phyloP scores from a whole-genome alignment of 1,140 invertebrate species.

The Heliconius himera region DNA sequence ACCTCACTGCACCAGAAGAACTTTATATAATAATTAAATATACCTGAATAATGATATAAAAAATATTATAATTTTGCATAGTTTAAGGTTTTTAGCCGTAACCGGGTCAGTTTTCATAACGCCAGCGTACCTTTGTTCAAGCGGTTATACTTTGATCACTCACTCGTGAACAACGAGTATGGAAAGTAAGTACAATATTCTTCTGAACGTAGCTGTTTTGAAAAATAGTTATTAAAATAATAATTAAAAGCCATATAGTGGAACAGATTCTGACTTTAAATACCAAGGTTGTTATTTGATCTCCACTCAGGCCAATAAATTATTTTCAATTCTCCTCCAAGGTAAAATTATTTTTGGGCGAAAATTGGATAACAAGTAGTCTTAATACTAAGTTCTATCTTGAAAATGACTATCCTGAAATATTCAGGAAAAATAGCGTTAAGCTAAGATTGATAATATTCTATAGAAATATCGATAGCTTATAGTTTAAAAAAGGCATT shows the following conservation, averaged over 20 bases:
- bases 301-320: no score
- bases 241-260: background rate
- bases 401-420: no score
- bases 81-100: background rate
- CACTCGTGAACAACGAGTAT: background rate
- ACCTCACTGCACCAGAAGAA: background rate
- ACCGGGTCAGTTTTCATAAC: constrained; percentile 5
- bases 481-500: background rate
- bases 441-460: no score
- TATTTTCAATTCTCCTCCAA: no score
- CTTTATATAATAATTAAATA: background rate
- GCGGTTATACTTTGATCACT: constrained; percentile 12
- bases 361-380: no score
- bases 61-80: background rate
- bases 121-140: constrained; percentile 11
- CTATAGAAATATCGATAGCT: no score
- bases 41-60: background rate
- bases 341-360: no score
- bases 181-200: background rate
- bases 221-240: background rate
- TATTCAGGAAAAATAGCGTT: no score
- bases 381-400: no score
- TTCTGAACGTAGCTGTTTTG: background rate
- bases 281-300: no score
- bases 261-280: no score